Base-by-base conservation (phyloP, 92 coral and sea anemone genomes). In the Epizoanthus scotinus region DNA sequence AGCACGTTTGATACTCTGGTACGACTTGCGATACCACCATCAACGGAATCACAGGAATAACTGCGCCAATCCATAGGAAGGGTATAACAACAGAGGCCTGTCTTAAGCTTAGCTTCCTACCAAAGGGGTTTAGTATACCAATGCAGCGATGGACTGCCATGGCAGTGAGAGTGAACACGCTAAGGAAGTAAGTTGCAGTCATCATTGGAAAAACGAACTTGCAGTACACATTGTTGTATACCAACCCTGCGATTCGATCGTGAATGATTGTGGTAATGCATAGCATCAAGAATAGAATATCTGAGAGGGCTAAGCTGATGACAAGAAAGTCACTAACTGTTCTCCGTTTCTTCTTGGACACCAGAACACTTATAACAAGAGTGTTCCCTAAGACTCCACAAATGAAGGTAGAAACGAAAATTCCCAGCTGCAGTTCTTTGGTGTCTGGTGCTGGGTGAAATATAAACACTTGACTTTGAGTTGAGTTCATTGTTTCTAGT, bases 141-240 rank as follows among this genome's bases (percentile, higher is more conserved):
- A 75, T 34, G 34, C 81, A 75, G 5, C 81, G 81, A 8, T 75
- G 81, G 17, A 75, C 28, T 2, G 81, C 68, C 81, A 75, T 75
- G 3, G 81, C 63, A 1, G 68, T 75, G 56, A 75, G 81, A 55
- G 69, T 75, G 18, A 75, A 75, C 2, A 59, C 81, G 40, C 81
- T 40, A 47, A 58, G 68, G 21, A 75, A 75, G 55, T 58, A 75
- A 20, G 81, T 75, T 2, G 40, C 68, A 22, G 81, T 75, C 69
- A 40, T 75, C 81, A 75, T 59, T 10, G 81, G 81, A n/a, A 75
- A 24, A 20, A 75, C 49, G 26, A 75, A 21, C 67, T 75, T 75
- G 68, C 81, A 75, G 34, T 21, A 75, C 21, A 75, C 42, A 54
- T 36, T 34, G 67, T 75, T 38, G 81, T 36, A 14, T 21, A 40